These are phyloP conservation scores for Peucedramus taeniatus DNA, from an alignment of 2,113 vertebrate species.

Conservation along the genomic window DNA sequence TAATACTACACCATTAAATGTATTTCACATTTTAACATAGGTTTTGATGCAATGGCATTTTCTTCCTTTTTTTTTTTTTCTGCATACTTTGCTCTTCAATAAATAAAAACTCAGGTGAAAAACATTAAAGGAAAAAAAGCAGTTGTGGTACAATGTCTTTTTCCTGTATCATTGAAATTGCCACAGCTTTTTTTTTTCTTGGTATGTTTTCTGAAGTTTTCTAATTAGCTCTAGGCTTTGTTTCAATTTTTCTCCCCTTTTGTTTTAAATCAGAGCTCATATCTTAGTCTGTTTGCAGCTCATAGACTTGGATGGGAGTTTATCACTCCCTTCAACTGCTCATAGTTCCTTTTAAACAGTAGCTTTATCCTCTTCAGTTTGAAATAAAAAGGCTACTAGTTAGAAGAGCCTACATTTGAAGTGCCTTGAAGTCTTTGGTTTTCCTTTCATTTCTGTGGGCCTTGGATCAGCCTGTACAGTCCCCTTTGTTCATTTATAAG, in stretches of 20 bases:
- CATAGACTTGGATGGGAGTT: background rate
- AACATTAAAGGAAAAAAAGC: background rate
- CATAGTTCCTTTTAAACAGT: background rate
- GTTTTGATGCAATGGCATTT: background rate
- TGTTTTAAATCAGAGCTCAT: background rate
- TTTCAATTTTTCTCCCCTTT: background rate
- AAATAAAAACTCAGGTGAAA: background rate
- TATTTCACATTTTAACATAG: background rate
- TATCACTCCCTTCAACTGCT: background rate
- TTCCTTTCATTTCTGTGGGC: constrained; percentile 36
- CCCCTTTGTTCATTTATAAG: constrained; percentile 44
- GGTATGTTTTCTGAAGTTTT: background rate
- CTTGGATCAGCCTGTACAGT: background rate
- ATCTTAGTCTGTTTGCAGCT: background rate
- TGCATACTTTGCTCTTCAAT: background rate
- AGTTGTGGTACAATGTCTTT: background rate
- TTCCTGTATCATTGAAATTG: background rate
- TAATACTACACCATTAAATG: background rate
- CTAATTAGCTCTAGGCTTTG: background rate
- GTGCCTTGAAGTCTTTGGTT: constrained; percentile 14
- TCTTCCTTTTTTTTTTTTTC: background rate
- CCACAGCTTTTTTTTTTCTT: background rate
- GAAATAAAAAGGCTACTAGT: constrained; percentile 38
- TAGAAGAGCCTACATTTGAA: constrained; percentile 34
- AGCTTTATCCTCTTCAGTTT: constrained; percentile 6